A percentile compares a stretch with the other conserved stretches of the same genome.
Evolutionary conservation across 2,888 invertebrate genomes (phyloP).

Genomic region (Rotaria socialis): DNA sequence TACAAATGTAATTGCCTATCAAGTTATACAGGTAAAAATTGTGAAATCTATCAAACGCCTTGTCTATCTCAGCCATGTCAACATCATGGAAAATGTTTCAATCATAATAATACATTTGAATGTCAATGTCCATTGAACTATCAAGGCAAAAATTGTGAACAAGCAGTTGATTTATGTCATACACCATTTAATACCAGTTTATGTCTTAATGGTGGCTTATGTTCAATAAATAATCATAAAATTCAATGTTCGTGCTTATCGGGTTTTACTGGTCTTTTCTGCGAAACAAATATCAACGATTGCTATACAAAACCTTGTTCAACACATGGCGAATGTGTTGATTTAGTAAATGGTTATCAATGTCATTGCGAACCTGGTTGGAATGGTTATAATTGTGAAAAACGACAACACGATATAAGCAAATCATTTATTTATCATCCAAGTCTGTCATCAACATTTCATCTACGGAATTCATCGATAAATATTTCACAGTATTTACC

Average conservation of each 20-base stretch:
- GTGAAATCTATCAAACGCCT: slow-evolving; percentile 17
- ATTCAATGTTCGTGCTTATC: not conserved
- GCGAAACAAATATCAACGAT: slow-evolving; percentile 16
- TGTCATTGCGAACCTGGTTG: not conserved
- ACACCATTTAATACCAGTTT: not conserved
- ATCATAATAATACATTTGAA: not conserved
- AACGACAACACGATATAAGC: not conserved
- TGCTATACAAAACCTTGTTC: slow-evolving; percentile 11
- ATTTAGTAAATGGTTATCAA: slow-evolving; percentile 33
- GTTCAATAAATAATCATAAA: not conserved
- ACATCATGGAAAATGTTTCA: not conserved
- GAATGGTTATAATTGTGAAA: slow-evolving; percentile 30
- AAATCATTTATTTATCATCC: slow-evolving; percentile 12
- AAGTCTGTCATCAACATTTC: slow-evolving; percentile 4
- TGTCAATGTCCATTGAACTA: slow-evolving; percentile 8
- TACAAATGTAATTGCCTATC: not conserved
- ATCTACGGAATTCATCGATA: not conserved
- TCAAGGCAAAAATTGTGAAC: not conserved
- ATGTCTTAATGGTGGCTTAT: slow-evolving; percentile 14
- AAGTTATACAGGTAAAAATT: slow-evolving; percentile 3
- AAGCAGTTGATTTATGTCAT: not conserved
- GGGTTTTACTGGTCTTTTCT: slow-evolving; percentile 11
- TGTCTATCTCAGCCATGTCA: slow-evolving; percentile 1
- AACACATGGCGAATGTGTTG: not conserved
- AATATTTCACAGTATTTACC: not conserved